phyloP scores from a whole-genome alignment of 2,888 invertebrate genomes.

The Metellina segmentata region DNA sequence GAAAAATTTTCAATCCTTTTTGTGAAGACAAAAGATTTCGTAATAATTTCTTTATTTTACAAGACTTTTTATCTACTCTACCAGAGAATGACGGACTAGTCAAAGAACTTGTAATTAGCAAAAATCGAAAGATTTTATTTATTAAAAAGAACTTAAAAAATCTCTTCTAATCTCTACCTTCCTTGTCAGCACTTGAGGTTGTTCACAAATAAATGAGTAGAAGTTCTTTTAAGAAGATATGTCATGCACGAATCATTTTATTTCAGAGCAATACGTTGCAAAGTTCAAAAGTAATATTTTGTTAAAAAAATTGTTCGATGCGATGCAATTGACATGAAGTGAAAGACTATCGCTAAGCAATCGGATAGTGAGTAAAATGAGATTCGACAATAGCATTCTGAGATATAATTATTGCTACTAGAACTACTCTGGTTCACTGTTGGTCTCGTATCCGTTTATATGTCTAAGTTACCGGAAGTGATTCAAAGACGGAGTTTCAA shows the following conservation, averaged over 20 bases:
- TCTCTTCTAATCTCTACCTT: constrained; percentile 22
- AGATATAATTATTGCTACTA: constrained; percentile 14
- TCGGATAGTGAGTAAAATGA: constrained; percentile 44
- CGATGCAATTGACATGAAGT: constrained; percentile 27
- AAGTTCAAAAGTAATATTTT: constrained; percentile 18
- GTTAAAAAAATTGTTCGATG: constrained; percentile 52
- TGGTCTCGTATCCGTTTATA: background rate
- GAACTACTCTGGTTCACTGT: background rate
- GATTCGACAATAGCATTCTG: background rate
- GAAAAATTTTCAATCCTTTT: background rate
- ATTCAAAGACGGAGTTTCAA: too few relatives aligned
- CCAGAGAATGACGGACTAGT: constrained; percentile 2
- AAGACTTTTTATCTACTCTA: constrained; percentile 7
- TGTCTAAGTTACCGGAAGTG: too few relatives aligned
- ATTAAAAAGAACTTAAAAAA: constrained; percentile 21
- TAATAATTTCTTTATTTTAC: constrained; percentile 13
- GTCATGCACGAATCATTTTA: constrained; percentile 59
- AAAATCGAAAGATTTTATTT: background rate
- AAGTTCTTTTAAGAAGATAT: constrained; percentile 59
- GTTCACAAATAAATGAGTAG: constrained; percentile 55
- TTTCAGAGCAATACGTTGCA: constrained; percentile 30
- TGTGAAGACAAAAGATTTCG: background rate
- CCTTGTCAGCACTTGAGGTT: constrained; percentile 71
- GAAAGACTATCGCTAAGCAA: constrained; percentile 57
- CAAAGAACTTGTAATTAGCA: constrained; percentile 1